Conservation (phyloP, 2,113 vertebrate species). For the Cyanocitta stelleri region DNA sequence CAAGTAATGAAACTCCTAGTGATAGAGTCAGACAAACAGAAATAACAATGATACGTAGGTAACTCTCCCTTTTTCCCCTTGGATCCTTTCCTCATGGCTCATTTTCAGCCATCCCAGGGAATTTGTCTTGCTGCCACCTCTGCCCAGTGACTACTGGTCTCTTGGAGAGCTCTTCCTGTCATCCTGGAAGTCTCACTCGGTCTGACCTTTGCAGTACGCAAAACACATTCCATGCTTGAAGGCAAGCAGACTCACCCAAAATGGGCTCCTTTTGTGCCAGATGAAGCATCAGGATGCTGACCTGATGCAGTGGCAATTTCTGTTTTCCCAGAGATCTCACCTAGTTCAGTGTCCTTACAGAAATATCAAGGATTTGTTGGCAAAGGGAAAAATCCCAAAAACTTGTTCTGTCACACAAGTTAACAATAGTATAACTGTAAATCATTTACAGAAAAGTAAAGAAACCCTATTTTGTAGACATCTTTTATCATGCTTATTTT, state of each 20-base stretch:
- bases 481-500: not conserved
- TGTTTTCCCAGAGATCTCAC: not conserved
- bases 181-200: not conserved
- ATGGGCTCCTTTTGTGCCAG: not conserved
- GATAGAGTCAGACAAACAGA: not conserved
- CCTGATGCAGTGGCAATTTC: accelerated
- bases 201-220: not conserved
- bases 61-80: not conserved
- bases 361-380: not conserved
- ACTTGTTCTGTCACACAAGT: not conserved
- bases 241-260: not conserved
- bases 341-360: not conserved
- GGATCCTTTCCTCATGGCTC: not conserved
- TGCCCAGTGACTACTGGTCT: not conserved
- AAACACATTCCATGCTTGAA: not conserved
- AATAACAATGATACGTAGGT: not conserved
- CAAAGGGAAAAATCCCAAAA: not conserved
- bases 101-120: not conserved
- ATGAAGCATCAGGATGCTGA: not conserved
- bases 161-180: not conserved
- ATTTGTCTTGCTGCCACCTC: not conserved
- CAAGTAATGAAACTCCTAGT: not conserved
- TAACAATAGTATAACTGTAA: not conserved
- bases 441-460: not conserved
- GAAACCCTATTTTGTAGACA: not conserved